Conservation (phyloP, 2,113 vertebrate genomes). For the Triplophysa rosa region DNA sequence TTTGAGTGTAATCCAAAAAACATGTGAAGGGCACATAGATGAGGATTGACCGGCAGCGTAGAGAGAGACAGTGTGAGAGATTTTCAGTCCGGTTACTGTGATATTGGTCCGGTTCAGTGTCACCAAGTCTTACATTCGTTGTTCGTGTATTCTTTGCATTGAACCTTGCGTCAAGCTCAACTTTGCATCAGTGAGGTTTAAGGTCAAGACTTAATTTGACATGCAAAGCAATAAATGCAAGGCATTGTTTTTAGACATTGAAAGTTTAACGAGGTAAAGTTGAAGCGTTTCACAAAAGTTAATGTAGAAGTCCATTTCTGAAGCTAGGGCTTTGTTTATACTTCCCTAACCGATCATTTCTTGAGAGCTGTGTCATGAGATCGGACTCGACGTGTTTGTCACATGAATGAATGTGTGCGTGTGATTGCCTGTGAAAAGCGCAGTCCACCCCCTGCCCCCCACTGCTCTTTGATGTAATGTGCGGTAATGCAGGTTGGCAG, state of each 20-base stretch:
- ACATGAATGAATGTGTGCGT: slow-evolving; percentile 9
- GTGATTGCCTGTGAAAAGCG: slow-evolving; percentile 38
- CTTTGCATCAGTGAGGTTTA: neutral
- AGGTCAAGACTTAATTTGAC: neutral
- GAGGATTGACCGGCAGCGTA: neutral
- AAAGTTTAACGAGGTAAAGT: neutral
- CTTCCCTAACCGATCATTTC: neutral
- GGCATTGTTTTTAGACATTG: neutral
- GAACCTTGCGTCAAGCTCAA: neutral
- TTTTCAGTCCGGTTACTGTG: neutral
- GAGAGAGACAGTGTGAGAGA: neutral
- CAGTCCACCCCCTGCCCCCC: slow-evolving; percentile 7
- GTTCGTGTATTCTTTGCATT: too few species aligned
- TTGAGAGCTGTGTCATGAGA: slow-evolving; percentile 26
- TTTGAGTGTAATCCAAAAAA: slow-evolving; percentile 13
- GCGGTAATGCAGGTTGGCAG: slow-evolving; percentile 42
- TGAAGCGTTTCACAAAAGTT: neutral
- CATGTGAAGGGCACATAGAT: neutral
- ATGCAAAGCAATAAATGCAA: neutral
- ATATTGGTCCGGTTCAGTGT: neutral
- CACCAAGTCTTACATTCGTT: neutral
- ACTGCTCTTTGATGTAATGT: slow-evolving; percentile 47
- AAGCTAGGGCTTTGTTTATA: neutral
- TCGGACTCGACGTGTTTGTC: neutral
- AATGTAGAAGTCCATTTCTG: neutral